A percentile compares a stretch with the other conserved stretches of the same genome.
Evolutionary conservation across 2,888 invertebrate genomes (phyloP).

Genomic region (Trichogramma evanescens): DNA sequence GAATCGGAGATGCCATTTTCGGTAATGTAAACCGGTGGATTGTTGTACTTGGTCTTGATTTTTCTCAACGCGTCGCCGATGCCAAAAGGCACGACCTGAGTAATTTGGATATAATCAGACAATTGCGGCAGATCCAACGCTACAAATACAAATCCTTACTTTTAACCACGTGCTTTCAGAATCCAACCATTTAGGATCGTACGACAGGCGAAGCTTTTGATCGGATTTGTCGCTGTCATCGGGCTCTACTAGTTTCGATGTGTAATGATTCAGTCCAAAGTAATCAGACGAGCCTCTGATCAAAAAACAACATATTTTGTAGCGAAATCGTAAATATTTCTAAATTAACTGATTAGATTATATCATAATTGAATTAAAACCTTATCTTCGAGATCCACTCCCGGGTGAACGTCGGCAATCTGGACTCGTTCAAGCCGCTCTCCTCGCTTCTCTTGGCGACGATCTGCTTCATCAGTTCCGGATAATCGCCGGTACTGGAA

Average conservation of each 20-base stretch:
- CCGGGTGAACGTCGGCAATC: conserved; percentile 45
- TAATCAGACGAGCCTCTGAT: conserved; percentile 34
- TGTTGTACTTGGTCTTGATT: conserved; percentile 42
- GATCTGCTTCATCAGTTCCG: conserved; percentile 45
- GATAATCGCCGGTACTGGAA: conserved; percentile 47
- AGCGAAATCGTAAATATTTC: background rate
- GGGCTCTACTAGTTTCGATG: conserved; percentile 24
- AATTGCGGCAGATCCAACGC: too few species aligned
- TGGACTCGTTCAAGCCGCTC: conserved; percentile 44
- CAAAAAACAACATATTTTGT: background rate
- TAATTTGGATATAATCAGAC: background rate
- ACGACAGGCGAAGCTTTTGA: conserved; percentile 51
- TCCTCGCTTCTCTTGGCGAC: conserved; percentile 43
- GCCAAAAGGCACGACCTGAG: conserved; percentile 45
- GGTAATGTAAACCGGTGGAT: conserved; percentile 39
- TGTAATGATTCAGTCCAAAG: conserved; percentile 38
- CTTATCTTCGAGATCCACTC: conserved; percentile 51
- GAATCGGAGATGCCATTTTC: conserved; percentile 44
- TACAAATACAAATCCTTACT: conserved; percentile 38
- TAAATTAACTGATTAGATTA: background rate
- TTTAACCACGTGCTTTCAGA: conserved; percentile 54
- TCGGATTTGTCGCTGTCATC: conserved; percentile 24
- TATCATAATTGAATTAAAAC: background rate
- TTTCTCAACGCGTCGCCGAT: conserved; percentile 42
- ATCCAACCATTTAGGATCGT: conserved; percentile 57